Evolutionary conservation across 1,140 invertebrate species (phyloP), one percentile per base, ranked within the genome.

Genomic region (Pectinophora gossypiella): DNA sequence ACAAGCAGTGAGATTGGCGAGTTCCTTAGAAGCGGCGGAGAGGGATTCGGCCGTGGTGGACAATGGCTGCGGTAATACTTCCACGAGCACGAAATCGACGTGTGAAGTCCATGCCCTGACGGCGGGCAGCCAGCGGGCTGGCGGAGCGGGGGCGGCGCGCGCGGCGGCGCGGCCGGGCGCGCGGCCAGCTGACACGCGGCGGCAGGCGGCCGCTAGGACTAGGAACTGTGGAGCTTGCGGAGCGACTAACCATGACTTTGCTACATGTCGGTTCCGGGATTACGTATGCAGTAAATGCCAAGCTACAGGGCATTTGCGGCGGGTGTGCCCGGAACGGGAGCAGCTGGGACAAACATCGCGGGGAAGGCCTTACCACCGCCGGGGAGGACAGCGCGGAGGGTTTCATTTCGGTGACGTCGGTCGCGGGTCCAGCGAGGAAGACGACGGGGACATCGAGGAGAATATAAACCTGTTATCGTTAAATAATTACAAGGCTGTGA

Each of bases 401-500:
- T 19, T 20, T 22, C 23, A 47, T 22, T 12, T 47, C 13, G 18
- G 21, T 12, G 23, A 19, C 9, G 45, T 20, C 3, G 45, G 13
- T 3, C n/a, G 13, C 45, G 16, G 10, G 23, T 13, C 21, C 9
- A n/a, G 18, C n/a, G 45, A 32, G 4, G 45, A 47, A 4, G 45
- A 47, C 12, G 45, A 19, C 13, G 5, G 21, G 5, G 18, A 32
- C 1, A 7, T 16, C 5, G 47, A 36, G n/a, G 47, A 49, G 19
- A 18, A 36, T 18, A 7, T 49, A 7, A 13, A 49, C 19, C 47
- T 36, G 12, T 16, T 49, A n/a, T 49, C 15, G 12, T 38, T 49
- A 18, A 49, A 38, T 16, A 21, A 27, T 12, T 49, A 49, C 23
- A 49, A 19, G 22, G 19, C 47, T 10, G 47, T 49, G n/a, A 49